phyloP scores from a whole-genome alignment of 23 tunicate genomes.

The Halocynthia roretzi region DNA sequence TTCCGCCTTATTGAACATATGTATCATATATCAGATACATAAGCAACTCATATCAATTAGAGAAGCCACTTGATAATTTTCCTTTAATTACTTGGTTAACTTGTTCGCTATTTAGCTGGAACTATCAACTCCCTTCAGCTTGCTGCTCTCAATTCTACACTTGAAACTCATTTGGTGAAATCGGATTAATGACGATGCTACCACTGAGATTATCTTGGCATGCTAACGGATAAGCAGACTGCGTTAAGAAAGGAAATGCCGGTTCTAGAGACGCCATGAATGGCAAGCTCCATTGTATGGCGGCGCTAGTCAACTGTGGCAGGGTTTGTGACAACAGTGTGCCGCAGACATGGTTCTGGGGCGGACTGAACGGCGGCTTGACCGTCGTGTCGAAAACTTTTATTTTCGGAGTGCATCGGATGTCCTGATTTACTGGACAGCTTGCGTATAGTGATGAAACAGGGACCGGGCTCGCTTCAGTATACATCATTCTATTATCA shows the following conservation, averaged over 20 bases:
- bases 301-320: background rate
- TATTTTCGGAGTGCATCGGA: background rate
- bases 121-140: no score
- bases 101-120: no score
- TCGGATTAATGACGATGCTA: conserved; percentile 24
- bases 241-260: background rate
- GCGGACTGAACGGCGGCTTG: conserved; percentile 8
- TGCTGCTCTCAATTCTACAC: background rate
- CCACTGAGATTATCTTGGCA: conserved; percentile 19
- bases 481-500: no score
- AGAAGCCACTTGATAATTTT: background rate
- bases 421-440: background rate
- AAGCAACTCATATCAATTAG: background rate
- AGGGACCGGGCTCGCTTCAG: no score
- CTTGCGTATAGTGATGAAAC: no score
- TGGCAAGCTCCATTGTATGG: conserved; percentile 10
- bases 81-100: background rate
- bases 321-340: background rate
- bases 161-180: background rate
- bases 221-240: conserved; percentile 9
- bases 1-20: background rate
- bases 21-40: background rate
- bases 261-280: background rate
- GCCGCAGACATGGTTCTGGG: background rate
- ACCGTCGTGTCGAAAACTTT: background rate